Percentiles rank a stretch among this genome's conserved stretches.
Evolutionary conservation across 2,888 invertebrate genomes (phyloP).

Genomic region (Lepidochrysops patricia): DNA sequence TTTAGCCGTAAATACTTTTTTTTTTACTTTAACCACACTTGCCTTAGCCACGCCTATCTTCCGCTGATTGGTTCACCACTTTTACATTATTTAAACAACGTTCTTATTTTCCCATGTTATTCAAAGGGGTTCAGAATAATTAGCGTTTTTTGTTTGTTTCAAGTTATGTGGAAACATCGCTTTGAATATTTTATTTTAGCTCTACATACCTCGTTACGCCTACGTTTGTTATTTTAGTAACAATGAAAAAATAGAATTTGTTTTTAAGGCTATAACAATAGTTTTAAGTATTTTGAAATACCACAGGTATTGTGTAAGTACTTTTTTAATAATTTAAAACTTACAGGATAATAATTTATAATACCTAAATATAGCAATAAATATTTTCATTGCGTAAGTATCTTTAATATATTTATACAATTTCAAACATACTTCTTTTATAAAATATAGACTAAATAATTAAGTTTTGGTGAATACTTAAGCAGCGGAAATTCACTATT

Average conservation of each 20-base stretch:
- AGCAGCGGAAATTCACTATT: not conserved
- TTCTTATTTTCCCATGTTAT: constrained; percentile 25
- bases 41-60: constrained; percentile 54
- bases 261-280: too few species aligned
- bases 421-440: too few species aligned
- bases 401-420: too few species aligned
- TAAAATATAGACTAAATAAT: too few species aligned
- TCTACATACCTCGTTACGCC: not conserved
- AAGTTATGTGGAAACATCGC: constrained; percentile 1
- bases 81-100: constrained; percentile 49
- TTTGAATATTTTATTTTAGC: not conserved
- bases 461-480: not conserved
- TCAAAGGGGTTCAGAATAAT: not conserved
- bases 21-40: constrained; percentile 53
- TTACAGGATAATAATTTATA: too few species aligned
- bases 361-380: too few species aligned
- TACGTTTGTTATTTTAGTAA: not conserved
- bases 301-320: too few species aligned
- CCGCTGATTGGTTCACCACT: constrained; percentile 55
- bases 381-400: too few species aligned
- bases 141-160: not conserved
- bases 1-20: constrained; percentile 31
- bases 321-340: too few species aligned
- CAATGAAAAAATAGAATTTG: too few species aligned
- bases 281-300: too few species aligned